phyloP scores from a whole-genome alignment of 1,140 invertebrate genomes.

The Drosophila tani region DNA sequence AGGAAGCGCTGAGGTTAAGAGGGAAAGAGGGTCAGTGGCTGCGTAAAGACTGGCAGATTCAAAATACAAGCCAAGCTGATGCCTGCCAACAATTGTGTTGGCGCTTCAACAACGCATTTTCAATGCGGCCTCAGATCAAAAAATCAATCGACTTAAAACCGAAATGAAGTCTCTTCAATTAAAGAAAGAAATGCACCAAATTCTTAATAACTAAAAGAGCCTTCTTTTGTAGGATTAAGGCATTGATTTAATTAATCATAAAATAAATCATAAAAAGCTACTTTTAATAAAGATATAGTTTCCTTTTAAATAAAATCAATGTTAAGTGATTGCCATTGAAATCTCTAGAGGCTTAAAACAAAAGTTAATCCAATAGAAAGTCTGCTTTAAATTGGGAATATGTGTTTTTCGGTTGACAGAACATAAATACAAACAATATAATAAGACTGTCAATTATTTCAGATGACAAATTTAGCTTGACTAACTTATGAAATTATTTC shows the following conservation, averaged over 20 bases:
- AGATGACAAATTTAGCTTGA: slow-evolving; percentile 5
- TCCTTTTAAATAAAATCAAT: neutral
- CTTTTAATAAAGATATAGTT: no score
- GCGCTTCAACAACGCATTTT: slow-evolving; percentile 14
- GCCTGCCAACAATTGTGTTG: slow-evolving; percentile 61
- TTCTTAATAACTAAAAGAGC: neutral
- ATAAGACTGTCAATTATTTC: slow-evolving; percentile 6
- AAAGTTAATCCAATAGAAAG: neutral
- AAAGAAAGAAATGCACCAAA: neutral
- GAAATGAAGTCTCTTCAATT: neutral
- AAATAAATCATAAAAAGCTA: no score
- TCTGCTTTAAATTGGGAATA: neutral
- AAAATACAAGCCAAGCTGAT: slow-evolving; percentile 57
- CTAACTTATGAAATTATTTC: neutral
- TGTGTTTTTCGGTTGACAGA: neutral
- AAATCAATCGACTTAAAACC: slow-evolving; percentile 5
- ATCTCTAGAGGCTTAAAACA: neutral
- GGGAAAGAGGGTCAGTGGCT: slow-evolving; percentile 13
- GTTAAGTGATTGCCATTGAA: neutral
- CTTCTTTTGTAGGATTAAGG: neutral
- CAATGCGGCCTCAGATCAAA: neutral
- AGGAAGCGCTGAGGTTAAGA: neutral
- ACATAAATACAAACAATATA: neutral
- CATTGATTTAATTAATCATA: neutral
- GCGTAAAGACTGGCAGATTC: slow-evolving; percentile 16